These are phyloP conservation scores for Nothocercus julius DNA, from an alignment of 2,113 vertebrate species.

Conservation along the genomic window DNA sequence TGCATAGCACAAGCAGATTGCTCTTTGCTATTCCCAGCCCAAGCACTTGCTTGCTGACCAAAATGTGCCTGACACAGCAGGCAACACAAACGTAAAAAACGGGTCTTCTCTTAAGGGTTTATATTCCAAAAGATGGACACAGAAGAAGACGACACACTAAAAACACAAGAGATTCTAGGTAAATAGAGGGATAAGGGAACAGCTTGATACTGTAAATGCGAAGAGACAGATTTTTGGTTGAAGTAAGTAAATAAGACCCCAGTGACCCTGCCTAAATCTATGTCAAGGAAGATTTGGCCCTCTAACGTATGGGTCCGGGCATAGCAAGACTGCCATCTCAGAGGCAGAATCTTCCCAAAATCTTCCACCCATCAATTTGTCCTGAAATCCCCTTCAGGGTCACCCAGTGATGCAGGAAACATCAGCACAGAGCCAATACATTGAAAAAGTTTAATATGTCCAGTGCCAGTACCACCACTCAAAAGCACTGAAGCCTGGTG, in stretches of 20 bases:
- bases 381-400: not conserved
- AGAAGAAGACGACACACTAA: not conserved
- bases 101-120: not conserved
- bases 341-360: not conserved
- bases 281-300: not conserved
- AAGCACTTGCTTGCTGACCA: not conserved
- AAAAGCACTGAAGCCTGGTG: not conserved
- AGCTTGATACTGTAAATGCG: not conserved
- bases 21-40: not conserved
- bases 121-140: not conserved
- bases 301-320: not conserved
- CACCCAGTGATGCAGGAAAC: not conserved
- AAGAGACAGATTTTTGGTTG: conserved; percentile 19
- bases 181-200: conserved; percentile 12
- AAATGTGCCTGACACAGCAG: fast-evolving
- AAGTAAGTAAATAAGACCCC: not conserved
- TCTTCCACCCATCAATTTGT: not conserved
- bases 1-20: not conserved
- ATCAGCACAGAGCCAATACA: not conserved
- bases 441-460: not conserved
- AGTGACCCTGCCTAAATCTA: not conserved
- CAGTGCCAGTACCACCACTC: not conserved
- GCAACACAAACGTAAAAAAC: fast-evolving
- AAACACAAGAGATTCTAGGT: not conserved
- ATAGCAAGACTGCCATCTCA: not conserved